Evolutionary conservation across 2,797 vertebrate genomes (phyloP).

Genomic region (Thripadectes ignobilis): DNA sequence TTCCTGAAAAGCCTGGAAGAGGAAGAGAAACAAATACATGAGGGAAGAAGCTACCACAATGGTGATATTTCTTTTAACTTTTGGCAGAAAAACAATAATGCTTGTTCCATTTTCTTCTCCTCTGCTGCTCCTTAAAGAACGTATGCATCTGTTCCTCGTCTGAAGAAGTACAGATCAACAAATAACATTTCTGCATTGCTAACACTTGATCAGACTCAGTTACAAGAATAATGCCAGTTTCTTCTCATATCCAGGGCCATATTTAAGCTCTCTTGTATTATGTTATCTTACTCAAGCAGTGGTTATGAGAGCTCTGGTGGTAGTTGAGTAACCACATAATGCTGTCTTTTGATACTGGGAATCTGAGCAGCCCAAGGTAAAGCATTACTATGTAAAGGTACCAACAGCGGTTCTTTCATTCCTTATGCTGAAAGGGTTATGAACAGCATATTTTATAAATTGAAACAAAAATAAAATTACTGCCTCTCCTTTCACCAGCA

Average conservation of each 20-base stretch:
- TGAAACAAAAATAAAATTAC: slow-evolving; percentile 6
- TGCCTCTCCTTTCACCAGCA: neutral
- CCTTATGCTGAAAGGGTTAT: neutral
- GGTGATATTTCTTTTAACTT: neutral
- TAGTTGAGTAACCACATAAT: neutral
- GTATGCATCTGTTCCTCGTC: neutral
- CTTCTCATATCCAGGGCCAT: neutral
- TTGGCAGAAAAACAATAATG: neutral
- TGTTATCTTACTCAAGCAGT: neutral
- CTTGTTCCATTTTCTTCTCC: neutral
- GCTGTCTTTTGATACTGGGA: neutral
- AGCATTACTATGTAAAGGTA: neutral
- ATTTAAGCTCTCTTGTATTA: neutral
- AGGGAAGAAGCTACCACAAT: neutral
- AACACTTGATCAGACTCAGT: neutral
- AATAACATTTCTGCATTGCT: neutral
- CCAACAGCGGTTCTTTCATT: neutral
- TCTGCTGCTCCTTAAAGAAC: neutral
- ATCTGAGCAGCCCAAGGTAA: neutral
- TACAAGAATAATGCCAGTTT: slow-evolving; percentile 11
- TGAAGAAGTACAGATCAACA: neutral
- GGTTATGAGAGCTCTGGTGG: neutral
- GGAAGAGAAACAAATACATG: neutral
- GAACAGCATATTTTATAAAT: neutral
- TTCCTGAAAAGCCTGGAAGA: neutral